These are phyloP conservation scores for Lithobates pipiens DNA, from an alignment of 2,797 vertebrate species.

Conservation along the genomic window DNA sequence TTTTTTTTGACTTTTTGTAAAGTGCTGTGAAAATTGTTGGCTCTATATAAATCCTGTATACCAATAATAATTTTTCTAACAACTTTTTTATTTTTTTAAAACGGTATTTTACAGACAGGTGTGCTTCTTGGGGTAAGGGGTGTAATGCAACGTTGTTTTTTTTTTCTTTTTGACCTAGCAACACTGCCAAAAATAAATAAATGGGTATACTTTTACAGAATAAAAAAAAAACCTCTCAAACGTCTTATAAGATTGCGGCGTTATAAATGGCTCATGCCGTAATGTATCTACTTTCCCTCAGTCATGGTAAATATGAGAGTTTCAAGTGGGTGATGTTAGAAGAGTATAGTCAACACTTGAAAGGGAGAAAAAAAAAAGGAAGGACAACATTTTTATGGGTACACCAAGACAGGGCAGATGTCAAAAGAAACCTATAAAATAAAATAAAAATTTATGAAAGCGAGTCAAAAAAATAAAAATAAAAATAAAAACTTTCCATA, in stretches of 20 bases:
- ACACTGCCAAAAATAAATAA: neutral
- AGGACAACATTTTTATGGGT: no score
- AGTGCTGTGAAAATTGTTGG: no score
- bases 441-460: no score
- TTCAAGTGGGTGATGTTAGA: conserved; percentile 57
- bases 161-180: neutral
- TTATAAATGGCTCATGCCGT: conserved; percentile 48
- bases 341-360: neutral
- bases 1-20: no score
- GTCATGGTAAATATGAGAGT: conserved; percentile 67
- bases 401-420: no score
- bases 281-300: conserved; percentile 67
- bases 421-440: no score
- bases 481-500: no score
- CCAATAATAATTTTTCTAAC: no score
- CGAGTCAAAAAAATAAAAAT: no score
- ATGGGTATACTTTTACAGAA: neutral
- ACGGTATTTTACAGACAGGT: neutral
- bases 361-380: neutral
- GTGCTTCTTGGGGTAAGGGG: neutral
- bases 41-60: no score
- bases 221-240: neutral
- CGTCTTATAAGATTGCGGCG: neutral
- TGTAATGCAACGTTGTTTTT: neutral
- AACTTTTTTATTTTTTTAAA: no score